A percentile compares a stretch with the other conserved stretches of the same genome.
Conservation (phyloP, 2,888 invertebrate species). For the Malthinus seriepunctatus region DNA sequence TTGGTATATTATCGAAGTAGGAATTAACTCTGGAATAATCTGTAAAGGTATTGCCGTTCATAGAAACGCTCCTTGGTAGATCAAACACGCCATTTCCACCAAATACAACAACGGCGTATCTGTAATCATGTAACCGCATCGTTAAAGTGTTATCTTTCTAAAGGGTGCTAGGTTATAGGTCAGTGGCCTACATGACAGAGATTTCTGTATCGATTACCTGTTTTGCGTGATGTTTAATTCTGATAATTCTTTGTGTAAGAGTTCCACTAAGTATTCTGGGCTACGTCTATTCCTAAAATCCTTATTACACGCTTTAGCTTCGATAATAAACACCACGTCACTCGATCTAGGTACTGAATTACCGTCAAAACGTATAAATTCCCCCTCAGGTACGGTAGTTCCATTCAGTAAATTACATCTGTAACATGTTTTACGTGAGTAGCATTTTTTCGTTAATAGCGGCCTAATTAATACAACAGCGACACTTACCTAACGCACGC, state of each 20-base stretch:
- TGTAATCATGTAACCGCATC: constrained; percentile 45
- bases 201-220: constrained; percentile 53
- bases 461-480: constrained; percentile 15
- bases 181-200: constrained; percentile 24
- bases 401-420: constrained; percentile 75
- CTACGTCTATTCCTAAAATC: constrained; percentile 68
- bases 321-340: constrained; percentile 88
- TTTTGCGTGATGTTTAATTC: constrained; percentile 66
- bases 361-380: constrained; percentile 68
- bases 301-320: constrained; percentile 82
- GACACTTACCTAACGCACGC: constrained; percentile 73
- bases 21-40: constrained; percentile 64
- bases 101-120: constrained; percentile 82
- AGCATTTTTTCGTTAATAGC: not conserved
- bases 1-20: constrained; percentile 71
- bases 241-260: constrained; percentile 70
- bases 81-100: constrained; percentile 72
- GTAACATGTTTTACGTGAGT: constrained; percentile 27
- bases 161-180: constrained; percentile 15
- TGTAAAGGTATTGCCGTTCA: constrained; percentile 72
- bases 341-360: constrained; percentile 66
- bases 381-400: constrained; percentile 73
- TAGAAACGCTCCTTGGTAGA: constrained; percentile 61
- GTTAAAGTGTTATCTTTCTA: constrained; percentile 19
- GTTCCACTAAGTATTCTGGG: constrained; percentile 68